Evolutionary conservation across 2,113 vertebrate genomes (phyloP), one percentile per base, ranked within the genome.

Genomic region (Cynopterus brachyotis): DNA sequence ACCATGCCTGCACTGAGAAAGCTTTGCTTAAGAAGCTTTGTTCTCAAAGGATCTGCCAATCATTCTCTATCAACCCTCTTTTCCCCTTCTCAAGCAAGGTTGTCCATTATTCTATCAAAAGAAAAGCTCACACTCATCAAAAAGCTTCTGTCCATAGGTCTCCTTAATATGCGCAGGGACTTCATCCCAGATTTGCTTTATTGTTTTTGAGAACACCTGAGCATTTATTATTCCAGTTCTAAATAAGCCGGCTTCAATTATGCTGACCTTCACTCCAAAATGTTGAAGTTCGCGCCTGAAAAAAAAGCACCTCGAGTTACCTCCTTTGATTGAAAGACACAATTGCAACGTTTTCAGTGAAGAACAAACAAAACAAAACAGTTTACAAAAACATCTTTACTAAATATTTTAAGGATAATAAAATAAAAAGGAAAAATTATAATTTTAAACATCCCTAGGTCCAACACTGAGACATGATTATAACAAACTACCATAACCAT

Each of bases 211-310:
- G n/a, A 47, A 2, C 1, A 0, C 0, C 0, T 3, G 0, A 1
- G 32, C 0, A 1, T 98, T 19, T 0, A 62, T 86, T 3, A 99
- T 93, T 3, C 0, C 19, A 0, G 98, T 99, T 87, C 6, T 97
- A 97, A 99, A 99, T 70, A 91, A 96, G 0, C 98, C 98, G 0
- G 99, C 99, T 50, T 98, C 98, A 35, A 99, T 95, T 64, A 99
- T 98, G 66, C 98, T 97, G 70, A 99, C 96, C 83, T 95, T 98
- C 5, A 99, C 98, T 26, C 99, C 98, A 20, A 99, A 99, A 40
- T 73, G 93, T 15, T 35, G 64, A 97, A 99, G 94, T 91, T 98
- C 98, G 15, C 96, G 91, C 97, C 99, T 99, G 97, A 17, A 76
- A 90, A 94, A 60, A 91, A 95, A 67, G 0, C 0, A 50, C n/a